Base-by-base conservation (phyloP, 64 coral and sea anemone genomes). In the Anthopleura sola region DNA sequence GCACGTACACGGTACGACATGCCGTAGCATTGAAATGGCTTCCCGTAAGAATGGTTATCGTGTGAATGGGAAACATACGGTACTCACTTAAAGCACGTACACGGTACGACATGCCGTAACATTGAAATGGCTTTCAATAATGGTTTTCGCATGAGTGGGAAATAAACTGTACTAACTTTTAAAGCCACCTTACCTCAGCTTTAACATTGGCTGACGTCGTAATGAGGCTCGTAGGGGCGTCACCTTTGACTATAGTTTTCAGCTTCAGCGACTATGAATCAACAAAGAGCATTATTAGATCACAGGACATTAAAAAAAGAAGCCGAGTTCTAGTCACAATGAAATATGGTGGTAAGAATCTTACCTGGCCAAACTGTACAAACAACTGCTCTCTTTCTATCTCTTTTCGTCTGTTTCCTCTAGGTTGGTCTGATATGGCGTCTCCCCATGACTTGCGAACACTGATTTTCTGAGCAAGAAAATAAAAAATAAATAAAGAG, bases 301-400 rank as follows among this genome's bases (percentile, higher is more conserved):
- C 40, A 44, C 40, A 44, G 4, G 40, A 8, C 40, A 44, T 44
- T 44, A 44, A 44, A 8, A 44, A 38, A 16, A 13, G 37, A 2
- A 6, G 28, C 19, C n/a, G n/a, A n/a, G n/a, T n/a, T n/a, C n/a
- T n/a, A n/a, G n/a, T n/a, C n/a, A n/a, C n/a, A n/a, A n/a, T n/a
- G n/a, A n/a, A n/a, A n/a, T n/a, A n/a, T n/a, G n/a, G 23, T 32
- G n/a, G 66, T 0, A 31, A 14, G 0, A 32, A 71, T 12, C 66
- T 14, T 34, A 94, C 97, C 84, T 99, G 97, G 33, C 97, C 97
- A 62, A 92, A 92, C 87, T 92, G 93, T 1, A 99, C 16, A 82
- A 99, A 99, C 0, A 91, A 58, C 49, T 99, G 92, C 33, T 91
- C 87, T 86, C 92, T 83, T 55, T 99, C 96, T 1, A 58, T 82